Conservation (phyloP, 1,140 invertebrate species). For the Drosophila nigrodunni region DNA sequence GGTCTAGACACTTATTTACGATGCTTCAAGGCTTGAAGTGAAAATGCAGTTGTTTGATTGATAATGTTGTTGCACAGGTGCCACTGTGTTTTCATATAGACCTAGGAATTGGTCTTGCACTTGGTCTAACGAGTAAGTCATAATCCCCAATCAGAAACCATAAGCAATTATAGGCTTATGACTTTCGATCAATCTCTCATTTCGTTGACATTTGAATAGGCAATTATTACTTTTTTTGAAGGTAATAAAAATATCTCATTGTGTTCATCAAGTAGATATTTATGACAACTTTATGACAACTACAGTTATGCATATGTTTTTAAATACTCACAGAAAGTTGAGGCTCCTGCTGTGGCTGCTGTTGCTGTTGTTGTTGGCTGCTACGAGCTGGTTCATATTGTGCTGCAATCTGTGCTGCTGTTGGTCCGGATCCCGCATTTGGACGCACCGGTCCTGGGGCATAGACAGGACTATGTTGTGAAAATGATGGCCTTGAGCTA, state of each 20-base stretch:
- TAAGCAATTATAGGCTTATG: neutral
- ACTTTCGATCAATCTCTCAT: neutral
- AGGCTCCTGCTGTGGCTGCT: conserved; percentile 50
- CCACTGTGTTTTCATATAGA: neutral
- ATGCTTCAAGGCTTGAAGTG: conserved; percentile 30
- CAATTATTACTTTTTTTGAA: neutral
- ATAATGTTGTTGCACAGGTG: conserved; percentile 36
- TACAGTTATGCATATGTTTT: neutral
- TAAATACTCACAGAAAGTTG: conserved; percentile 68
- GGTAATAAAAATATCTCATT: neutral
- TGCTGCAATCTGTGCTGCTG: conserved; percentile 78
- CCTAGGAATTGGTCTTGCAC: neutral
- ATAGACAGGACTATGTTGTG: conserved; percentile 74
- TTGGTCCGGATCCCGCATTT: conserved; percentile 30
- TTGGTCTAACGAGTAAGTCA: neutral
- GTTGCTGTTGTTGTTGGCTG: conserved; percentile 57
- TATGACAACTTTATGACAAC: neutral
- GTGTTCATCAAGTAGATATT: neutral
- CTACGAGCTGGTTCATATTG: conserved; percentile 81
- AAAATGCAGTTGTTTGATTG: conserved; percentile 65
- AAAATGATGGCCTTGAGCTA: conserved; percentile 66
- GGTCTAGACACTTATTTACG: conserved; percentile 54
- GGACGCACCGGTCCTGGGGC: conserved; percentile 55
- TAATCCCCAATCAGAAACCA: neutral
- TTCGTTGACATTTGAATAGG: neutral